Evolutionary conservation across 2,797 vertebrate genomes (phyloP).

Genomic region (Sebastes cheni): DNA sequence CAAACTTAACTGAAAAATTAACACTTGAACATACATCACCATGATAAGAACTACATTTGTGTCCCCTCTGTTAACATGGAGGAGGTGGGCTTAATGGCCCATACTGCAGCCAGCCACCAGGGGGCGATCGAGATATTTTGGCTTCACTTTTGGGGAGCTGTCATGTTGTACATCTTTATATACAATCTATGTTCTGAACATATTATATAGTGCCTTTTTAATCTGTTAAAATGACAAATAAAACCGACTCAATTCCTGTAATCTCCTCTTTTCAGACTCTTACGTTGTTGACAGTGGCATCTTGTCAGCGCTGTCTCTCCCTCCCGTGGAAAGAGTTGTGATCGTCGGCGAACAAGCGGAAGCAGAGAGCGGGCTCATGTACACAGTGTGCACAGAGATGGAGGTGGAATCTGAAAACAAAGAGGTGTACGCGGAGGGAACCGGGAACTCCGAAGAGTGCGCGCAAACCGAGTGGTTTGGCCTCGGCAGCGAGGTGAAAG

Average conservation of each 20-base stretch:
- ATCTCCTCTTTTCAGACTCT: constrained; percentile 58
- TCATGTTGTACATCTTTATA: too few relatives aligned
- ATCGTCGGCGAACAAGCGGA: constrained; percentile 69
- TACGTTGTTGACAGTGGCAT: constrained; percentile 72
- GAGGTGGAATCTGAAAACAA: constrained; percentile 75
- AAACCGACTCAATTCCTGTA: not conserved
- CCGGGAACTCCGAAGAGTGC: constrained; percentile 6
- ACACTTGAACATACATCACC: too few relatives aligned
- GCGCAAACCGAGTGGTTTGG: constrained; percentile 64
- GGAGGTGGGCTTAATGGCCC: too few relatives aligned
- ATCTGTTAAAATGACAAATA: not conserved
- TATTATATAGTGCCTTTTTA: not conserved
- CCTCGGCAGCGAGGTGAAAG: constrained; percentile 50
- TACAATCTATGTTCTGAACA: not conserved
- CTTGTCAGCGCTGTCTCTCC: constrained; percentile 71
- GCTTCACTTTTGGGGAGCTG: too few relatives aligned
- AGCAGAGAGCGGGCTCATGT: constrained; percentile 57
- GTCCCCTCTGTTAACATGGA: too few relatives aligned
- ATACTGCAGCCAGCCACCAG: too few relatives aligned
- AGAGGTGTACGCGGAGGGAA: constrained; percentile 49
- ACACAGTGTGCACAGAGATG: constrained; percentile 76
- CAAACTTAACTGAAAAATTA: too few relatives aligned
- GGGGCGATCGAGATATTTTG: too few relatives aligned
- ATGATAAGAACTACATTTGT: too few relatives aligned
- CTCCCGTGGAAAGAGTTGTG: constrained; percentile 66